Evolutionary conservation across 2,113 vertebrate genomes (phyloP), one percentile per base, ranked within the genome.

Genomic region (Salvelinus fontinalis): DNA sequence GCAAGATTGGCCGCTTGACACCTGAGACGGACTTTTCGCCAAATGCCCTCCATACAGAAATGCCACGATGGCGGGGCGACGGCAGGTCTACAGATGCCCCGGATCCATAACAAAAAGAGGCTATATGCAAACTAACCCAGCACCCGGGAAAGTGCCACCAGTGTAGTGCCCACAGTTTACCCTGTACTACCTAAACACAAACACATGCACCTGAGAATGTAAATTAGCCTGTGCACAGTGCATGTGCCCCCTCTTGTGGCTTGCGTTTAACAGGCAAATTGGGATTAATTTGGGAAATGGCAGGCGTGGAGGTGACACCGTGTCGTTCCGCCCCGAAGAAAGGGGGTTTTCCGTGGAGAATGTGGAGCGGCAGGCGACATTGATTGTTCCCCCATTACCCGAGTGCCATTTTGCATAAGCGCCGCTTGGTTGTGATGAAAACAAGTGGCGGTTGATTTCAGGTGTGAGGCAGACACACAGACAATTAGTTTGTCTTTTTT

Each of bases 401-500:
- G 29, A 62, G 44, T 80, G 79, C 76, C 81, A 54, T 85, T 92
- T 91, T 90, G 89, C 88, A 91, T 92, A 90, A 91, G 83, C 81
- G 82, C 88, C 82, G 86, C 89, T 20, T 87, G 78, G 81, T 84
- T 71, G 60, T 89, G 90, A 90, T 92, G 90, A 90, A 93, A 91
- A 92, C 89, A 90, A 91, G 91, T 91, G 85, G 85, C 1, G 16
- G 16, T 14, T 64, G 85, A 85, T 87, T 92, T 92, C 86, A 86
- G 91, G 92, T 91, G 84, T 78, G 80, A 85, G 75, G 88, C 89
- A 92, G 89, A 90, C 86, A 89, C 88, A 87, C 87, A 92, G 89
- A 91, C 91, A 89, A 92, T 91, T 89, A 93, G 90, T 87, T 87
- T 73, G 77, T 65, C 49, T 66, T 9, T 51, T 49, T 29, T 65